Conservation (phyloP, 1,140 invertebrate species). For the Ditylenchus dipsaci region DNA sequence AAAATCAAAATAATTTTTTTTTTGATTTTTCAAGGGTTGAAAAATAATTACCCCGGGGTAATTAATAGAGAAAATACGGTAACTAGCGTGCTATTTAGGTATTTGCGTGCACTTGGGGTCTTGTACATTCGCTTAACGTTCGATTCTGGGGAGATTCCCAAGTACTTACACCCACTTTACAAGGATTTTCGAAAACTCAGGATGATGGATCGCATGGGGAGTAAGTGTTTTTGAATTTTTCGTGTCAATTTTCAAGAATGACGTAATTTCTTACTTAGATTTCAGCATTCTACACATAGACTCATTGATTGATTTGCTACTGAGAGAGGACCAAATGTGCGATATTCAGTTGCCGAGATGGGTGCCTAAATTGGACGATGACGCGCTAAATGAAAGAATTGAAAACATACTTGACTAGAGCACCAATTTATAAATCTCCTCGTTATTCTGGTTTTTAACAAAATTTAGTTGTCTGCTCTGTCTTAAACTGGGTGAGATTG, state of each 20-base stretch:
- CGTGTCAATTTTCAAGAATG: slow-evolving; percentile 16
- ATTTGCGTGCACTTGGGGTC: slow-evolving; percentile 89
- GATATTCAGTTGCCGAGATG: slow-evolving; percentile 91
- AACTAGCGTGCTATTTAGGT: slow-evolving; percentile 58
- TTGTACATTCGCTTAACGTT: slow-evolving; percentile 91
- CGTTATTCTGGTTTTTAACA: too few species aligned
- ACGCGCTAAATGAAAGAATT: too few species aligned
- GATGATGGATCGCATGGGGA: slow-evolving; percentile 74
- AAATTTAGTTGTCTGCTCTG: too few species aligned
- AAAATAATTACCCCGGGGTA: too few species aligned
- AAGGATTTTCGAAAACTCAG: slow-evolving; percentile 94
- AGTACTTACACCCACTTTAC: slow-evolving; percentile 94
- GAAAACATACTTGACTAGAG: too few species aligned
- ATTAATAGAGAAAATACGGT: too few species aligned
- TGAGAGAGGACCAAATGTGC: slow-evolving; percentile 84
- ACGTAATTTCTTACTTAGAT: slow-evolving; percentile 55
- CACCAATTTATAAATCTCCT: too few species aligned
- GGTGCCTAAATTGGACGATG: too few species aligned
- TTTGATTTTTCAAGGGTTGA: too few species aligned
- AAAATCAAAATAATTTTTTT: too few species aligned
- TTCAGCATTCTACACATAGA: slow-evolving; percentile 93
- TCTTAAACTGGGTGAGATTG: too few species aligned
- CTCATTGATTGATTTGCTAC: slow-evolving; percentile 89
- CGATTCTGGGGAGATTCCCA: slow-evolving; percentile 89
- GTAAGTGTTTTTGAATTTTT: slow-evolving; percentile 61